Evolutionary conservation across 2,888 invertebrate species (phyloP), one percentile per base, ranked within the genome.

Genomic region (Eledona agricola): DNA sequence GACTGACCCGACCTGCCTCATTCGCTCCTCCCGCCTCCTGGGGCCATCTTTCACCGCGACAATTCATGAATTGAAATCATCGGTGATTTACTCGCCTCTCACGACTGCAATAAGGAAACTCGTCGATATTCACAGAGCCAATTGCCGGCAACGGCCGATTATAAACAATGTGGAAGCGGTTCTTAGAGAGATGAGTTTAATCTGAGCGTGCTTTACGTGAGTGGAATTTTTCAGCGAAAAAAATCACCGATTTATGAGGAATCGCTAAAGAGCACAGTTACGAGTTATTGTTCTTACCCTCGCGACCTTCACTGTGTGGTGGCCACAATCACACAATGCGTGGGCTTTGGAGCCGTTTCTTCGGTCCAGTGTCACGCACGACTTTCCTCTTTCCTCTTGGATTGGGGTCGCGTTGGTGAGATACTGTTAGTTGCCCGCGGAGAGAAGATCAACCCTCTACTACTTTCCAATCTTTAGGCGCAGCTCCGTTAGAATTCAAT

Each of bases 1-100:
- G 47, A 47, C 47, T 28, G 37, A 47, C 47, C 47, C 29, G 47
- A 47, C 47, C 47, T 47, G 47, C 47, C 47, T 35, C 47, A 47
- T 6, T 7, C 5, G n/a, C 5, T 9, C 10, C 11, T 28, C 11
- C 11, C n/a, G 9, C 10, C 7, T 9, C 28, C 2, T 5, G n/a
- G 28, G 9, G 28, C 29, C 19, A 35, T n/a, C 16, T 2, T 25
- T n/a, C 15, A 19, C 23, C 15, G 34, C 34, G 23, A 45, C 45
- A 31, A 45, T 31, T 43, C 31, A 31, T n/a, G n/a, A n/a, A n/a
- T n/a, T n/a, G n/a, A n/a, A n/a, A n/a, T n/a, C 46, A 9, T 22
- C 32, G 23, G 31, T 28, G 42, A 42, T 31, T 31, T 31, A 31
- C 12, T 11, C 11, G 31, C 22, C 42, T 31, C 20, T 42, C 42